Percentiles rank a stretch among this genome's conserved stretches.
Evolutionary conservation across 2,113 vertebrate species (phyloP).

Genomic region (Aix galericulata): DNA sequence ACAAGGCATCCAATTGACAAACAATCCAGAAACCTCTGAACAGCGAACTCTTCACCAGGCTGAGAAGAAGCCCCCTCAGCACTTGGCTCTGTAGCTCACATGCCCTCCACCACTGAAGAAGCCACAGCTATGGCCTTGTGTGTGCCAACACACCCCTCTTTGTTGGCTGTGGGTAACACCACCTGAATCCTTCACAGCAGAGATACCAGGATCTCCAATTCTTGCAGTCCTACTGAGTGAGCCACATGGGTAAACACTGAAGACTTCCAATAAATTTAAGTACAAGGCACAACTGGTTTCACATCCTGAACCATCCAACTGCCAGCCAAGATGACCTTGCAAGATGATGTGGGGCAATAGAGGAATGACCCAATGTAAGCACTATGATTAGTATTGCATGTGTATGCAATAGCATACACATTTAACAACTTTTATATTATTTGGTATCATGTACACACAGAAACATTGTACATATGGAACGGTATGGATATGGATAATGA

Average conservation of each 20-base stretch:
- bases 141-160: neutral
- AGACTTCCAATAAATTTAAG: neutral
- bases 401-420: neutral
- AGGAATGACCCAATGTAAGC: neutral
- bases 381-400: neutral
- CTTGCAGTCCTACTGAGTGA: neutral
- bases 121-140: neutral
- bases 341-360: neutral
- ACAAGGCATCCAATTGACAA: neutral
- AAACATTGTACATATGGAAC: neutral
- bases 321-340: neutral
- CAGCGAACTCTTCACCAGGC: neutral
- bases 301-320: neutral
- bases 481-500: neutral
- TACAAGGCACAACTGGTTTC: neutral
- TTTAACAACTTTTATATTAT: neutral
- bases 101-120: neutral
- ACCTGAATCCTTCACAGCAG: neutral
- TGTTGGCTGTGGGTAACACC: neutral
- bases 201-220: fast-evolving
- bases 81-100: neutral
- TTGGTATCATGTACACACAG: fast-evolving
- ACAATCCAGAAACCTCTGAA: neutral
- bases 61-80: neutral
- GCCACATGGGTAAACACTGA: fast-evolving